A percentile compares a stretch with the other conserved stretches of the same genome.
Conservation (phyloP, 2,797 vertebrate genomes). For the Gephyroberyx darwinii region DNA sequence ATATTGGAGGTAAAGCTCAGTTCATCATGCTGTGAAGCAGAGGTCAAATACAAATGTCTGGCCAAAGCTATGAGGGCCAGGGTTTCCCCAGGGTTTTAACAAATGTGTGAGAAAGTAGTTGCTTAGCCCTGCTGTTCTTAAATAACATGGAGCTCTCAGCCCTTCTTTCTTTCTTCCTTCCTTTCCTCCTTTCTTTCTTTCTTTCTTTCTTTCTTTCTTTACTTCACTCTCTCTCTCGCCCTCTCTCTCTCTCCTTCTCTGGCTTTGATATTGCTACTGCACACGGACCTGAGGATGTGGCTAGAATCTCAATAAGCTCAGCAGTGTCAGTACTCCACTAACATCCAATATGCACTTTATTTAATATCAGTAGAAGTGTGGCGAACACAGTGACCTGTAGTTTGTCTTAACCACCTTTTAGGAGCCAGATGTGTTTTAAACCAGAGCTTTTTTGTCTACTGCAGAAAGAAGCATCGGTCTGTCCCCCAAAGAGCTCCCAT, state of each 20-base stretch:
- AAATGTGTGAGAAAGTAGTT: background rate
- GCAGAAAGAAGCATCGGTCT: constrained; percentile 88
- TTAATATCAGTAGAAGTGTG: background rate
- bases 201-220: constrained; percentile 3
- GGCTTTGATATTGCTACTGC: constrained; percentile 50
- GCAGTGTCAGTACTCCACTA: background rate
- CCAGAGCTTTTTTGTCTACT: constrained; percentile 14
- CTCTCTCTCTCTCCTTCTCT: constrained; percentile 1
- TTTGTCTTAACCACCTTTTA: background rate
- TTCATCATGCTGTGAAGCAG: background rate
- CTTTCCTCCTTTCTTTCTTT: constrained; percentile 10
- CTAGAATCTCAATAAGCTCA: constrained; percentile 63
- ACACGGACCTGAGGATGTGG: constrained; percentile 39
- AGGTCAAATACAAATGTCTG: constrained; percentile 1
- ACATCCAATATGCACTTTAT: constrained; percentile 1
- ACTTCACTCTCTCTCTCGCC: constrained; percentile 23
- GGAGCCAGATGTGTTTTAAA: background rate
- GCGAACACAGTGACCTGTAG: constrained; percentile 7
- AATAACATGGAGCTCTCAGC: constrained; percentile 7
- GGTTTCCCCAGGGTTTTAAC: background rate
- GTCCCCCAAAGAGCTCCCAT: constrained; percentile 85
- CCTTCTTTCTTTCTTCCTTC: constrained; percentile 21
- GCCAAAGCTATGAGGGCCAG: background rate
- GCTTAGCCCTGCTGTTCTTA: constrained; percentile 17
- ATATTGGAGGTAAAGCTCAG: background rate